Conservation (phyloP, 2,797 vertebrate species). For the Parambassis ranga region DNA sequence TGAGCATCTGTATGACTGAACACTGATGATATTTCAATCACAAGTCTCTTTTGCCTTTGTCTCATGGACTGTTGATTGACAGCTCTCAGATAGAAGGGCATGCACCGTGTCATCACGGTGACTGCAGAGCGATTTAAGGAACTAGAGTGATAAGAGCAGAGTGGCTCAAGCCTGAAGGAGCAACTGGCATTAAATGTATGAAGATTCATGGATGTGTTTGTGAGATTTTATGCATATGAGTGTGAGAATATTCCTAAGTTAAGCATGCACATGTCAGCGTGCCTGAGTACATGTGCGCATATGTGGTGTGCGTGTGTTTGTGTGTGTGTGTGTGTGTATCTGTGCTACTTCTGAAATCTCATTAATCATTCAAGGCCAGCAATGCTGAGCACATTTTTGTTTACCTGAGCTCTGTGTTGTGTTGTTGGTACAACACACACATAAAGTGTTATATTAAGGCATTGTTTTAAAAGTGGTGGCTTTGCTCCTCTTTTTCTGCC, state of each 20-base stretch:
- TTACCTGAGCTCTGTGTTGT: constrained; percentile 9
- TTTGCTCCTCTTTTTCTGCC: constrained; percentile 72
- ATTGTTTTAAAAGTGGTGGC: constrained; percentile 70
- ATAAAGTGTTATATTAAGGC: constrained; percentile 58
- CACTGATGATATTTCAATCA: constrained; percentile 35
- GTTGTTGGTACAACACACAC: not conserved
- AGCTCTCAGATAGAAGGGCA: constrained; percentile 67
- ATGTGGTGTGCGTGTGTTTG: not conserved
- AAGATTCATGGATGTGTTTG: constrained; percentile 25
- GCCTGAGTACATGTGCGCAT: constrained; percentile 15
- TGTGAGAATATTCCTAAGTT: constrained; percentile 32
- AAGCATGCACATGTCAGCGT: constrained; percentile 8
- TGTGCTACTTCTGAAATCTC: constrained; percentile 1
- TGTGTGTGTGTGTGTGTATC: constrained; percentile 6
- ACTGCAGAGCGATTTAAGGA: constrained; percentile 66
- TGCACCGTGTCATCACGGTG: constrained; percentile 65
- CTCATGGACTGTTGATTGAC: constrained; percentile 54
- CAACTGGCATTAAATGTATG: constrained; percentile 71
- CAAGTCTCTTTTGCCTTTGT: constrained; percentile 23
- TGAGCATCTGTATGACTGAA: constrained; percentile 31
- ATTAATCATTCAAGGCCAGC: constrained; percentile 5
- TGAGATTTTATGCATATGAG: constrained; percentile 29
- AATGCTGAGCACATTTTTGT: not conserved
- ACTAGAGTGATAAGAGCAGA: constrained; percentile 77
- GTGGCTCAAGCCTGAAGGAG: constrained; percentile 70